Base-by-base conservation (phyloP, 2,113 vertebrate genomes). In the Saimiri boliviensis region DNA sequence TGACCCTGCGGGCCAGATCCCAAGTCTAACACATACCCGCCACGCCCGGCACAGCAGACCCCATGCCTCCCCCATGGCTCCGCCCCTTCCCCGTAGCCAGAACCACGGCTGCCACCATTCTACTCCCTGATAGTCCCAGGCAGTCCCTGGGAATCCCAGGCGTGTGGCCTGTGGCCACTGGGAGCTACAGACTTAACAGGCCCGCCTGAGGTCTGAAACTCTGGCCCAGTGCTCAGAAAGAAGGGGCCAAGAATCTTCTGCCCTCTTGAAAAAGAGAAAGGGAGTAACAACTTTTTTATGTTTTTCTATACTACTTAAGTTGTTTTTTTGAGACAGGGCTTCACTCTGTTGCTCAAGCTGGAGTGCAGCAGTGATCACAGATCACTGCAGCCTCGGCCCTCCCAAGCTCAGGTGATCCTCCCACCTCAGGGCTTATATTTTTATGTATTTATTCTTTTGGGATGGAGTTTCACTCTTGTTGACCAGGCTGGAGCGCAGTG, bases 51-150 rank as follows among this genome's bases (percentile, higher is more conserved):
- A 32, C 66, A n/a, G 58, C 37, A n/a, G 74, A 70, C 20, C 8
- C 11, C 4, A 0, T 12, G 27, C 3, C 20, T 8, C 25, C 12
- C 32, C 32, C 13, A 0, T 11, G 2, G 40, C 35, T 17, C 37
- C 0, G 30, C 42, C 13, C 80, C 5, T 6, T n/a, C 32, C n/a
- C 20, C 11, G 16, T 4, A 10, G 35, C 35, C 35, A 80, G 74
- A 19, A n/a, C 25, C 37, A 19, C 5, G 0, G 54, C 54, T 1
- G 2, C n/a, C 25, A 58, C 13, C 23, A 8, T 20, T 47, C 60
- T 45, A 6, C 54, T 17, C 58, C 21, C 21, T 3, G 16, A 17
- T 0, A 5, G 17, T 12, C 30, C 56, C 5, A 20, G 52, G 32
- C 21, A 76, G 37, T 58, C 11, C 52, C 32, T 17, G 66, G 32